A percentile compares a stretch with the other conserved stretches of the same genome.
These are phyloP conservation scores for Pseudomyrmex flavicornis DNA, from an alignment of 1,140 invertebrate genomes.

Conservation along the genomic window DNA sequence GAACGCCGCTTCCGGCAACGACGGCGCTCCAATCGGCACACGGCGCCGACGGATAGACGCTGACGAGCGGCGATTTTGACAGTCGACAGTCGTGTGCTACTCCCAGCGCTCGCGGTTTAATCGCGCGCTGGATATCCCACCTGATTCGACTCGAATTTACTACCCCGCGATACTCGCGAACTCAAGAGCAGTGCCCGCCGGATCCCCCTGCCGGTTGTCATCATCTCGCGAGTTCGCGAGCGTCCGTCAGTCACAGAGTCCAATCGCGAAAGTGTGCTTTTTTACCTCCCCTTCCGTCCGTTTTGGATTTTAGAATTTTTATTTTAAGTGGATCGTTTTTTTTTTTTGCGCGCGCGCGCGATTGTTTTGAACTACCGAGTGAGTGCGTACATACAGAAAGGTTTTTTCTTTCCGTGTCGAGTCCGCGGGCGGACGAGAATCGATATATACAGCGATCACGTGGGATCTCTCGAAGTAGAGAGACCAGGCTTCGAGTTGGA, in stretches of 20 bases:
- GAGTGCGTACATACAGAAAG: conserved; percentile 1
- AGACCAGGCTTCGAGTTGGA: background rate
- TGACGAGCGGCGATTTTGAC: conserved; percentile 71
- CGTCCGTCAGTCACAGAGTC: background rate
- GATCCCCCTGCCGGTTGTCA: background rate
- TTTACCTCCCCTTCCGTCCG: background rate
- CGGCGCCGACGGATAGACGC: conserved; percentile 69
- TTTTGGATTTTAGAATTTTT: conserved; percentile 1
- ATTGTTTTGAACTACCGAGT: background rate
- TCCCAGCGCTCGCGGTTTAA: conserved; percentile 53
- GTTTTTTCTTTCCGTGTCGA: background rate
- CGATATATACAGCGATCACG: too few species aligned
- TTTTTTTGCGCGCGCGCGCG: too few species aligned
- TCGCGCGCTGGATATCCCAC: conserved; percentile 22
- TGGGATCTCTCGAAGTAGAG: background rate
- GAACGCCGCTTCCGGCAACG: conserved; percentile 73
- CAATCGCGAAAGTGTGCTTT: conserved; percentile 15
- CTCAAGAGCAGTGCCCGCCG: conserved; percentile 22
- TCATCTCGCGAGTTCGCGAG: background rate
- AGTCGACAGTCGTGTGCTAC: conserved; percentile 65
- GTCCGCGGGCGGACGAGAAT: background rate
- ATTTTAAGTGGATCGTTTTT: background rate
- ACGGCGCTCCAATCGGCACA: conserved; percentile 69
- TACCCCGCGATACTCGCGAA: background rate
- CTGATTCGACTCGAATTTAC: conserved; percentile 15